Percentiles rank a stretch among this genome's conserved stretches.
Evolutionary conservation across 2,113 vertebrate species (phyloP).

Genomic region (Sula dactylatra): DNA sequence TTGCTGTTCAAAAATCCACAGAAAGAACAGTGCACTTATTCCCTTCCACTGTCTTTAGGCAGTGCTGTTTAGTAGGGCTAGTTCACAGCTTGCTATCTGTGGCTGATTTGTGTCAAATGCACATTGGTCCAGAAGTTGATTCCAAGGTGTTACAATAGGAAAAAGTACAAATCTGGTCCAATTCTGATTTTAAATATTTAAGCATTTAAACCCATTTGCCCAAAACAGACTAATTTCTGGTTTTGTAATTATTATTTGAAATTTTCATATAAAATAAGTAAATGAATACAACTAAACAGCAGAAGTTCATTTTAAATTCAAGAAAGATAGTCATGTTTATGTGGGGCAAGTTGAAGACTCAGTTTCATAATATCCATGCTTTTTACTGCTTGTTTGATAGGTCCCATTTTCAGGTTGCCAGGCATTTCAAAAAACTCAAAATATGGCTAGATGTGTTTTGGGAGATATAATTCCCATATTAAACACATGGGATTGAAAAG

Average conservation of each 20-base stretch:
- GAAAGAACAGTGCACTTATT: background rate
- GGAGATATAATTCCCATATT: constrained; percentile 11
- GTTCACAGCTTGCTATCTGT: background rate
- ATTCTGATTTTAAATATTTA: background rate
- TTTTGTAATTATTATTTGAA: background rate
- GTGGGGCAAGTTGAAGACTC: background rate
- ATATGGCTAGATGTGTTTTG: background rate
- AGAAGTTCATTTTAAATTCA: background rate
- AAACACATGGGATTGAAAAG: constrained; percentile 29
- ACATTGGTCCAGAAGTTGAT: background rate
- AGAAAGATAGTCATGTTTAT: background rate
- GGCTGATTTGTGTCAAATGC: background rate
- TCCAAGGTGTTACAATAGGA: background rate
- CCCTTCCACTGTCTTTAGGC: background rate
- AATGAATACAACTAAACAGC: background rate
- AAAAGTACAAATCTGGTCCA: background rate
- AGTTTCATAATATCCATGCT: background rate
- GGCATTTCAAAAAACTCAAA: background rate
- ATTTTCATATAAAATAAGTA: background rate
- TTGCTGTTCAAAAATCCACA: background rate
- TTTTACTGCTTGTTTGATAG: background rate
- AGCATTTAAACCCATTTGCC: background rate
- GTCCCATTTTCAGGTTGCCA: background rate
- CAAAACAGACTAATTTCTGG: background rate
- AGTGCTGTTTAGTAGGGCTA: background rate